Base-by-base conservation (phyloP, 1,140 invertebrate genomes). In the Tyrophagus putrescentiae region DNA sequence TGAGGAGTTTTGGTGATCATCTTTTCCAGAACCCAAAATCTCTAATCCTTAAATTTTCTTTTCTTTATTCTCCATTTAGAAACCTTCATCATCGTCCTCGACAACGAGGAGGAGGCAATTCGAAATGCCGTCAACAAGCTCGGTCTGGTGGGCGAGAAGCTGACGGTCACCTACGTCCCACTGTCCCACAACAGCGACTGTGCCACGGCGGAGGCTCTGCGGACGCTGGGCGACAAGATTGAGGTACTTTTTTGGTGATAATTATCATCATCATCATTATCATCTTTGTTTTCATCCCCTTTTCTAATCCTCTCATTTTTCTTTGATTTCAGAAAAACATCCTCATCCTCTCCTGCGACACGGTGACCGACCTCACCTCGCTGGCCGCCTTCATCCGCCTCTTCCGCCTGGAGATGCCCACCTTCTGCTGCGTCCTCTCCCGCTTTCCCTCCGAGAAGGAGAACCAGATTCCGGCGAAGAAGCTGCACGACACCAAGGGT, bases 121-220 rank as follows among this genome's bases (percentile, higher is more conserved):
- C 76, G 81, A 58, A 75, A 73, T 62, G 76, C 78, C 0, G 61
- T 91, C n/a, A 80, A 84, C 56, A 81, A 83, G 66, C 78, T 79
- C 57, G 76, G 78, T 50, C 72, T 92, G 4, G n/a, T n/a, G n/a
- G n/a, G n/a, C n/a, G n/a, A n/a, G n/a, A 83, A 83, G 69, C 79
- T 92, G 3, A 84, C 83, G 72, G 72, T 85, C 60, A 84, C 88
- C 60, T 79, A 85, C 65, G 77, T 86, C 54, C 72, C 76, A 4
- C 81, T 93, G 54, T 80, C 82, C 27, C 79, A 78, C 42, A 76
- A 80, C 32, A 82, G 85, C 68, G 87, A 92, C 69, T 81, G 82
- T 70, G 91, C 90, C 6, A 95, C 91, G 11, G 89, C 86, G 13
- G 87, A 94, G 67, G 84, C 87, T n/a, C 72, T 95, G 16, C 75